Conservation (phyloP, 2,113 vertebrate species). For the Sterrhoptilus dennistouni region DNA sequence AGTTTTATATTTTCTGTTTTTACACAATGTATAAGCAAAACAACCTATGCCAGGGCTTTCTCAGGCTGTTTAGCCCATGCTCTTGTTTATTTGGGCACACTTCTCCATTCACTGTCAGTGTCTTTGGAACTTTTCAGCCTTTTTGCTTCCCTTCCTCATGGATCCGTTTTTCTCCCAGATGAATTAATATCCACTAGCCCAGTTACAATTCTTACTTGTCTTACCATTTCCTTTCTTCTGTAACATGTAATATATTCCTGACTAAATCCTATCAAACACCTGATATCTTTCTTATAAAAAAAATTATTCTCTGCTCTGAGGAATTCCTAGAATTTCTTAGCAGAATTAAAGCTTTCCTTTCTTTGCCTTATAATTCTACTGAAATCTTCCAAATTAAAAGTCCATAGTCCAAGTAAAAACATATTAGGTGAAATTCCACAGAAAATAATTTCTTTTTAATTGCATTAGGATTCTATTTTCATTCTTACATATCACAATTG, state of each 20-base stretch:
- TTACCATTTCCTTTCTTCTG: background rate
- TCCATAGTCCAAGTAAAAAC: background rate
- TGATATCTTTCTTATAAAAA: background rate
- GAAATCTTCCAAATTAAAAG: background rate
- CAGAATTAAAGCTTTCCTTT: background rate
- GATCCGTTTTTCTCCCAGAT: background rate
- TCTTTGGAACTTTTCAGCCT: background rate
- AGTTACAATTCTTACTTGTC: background rate
- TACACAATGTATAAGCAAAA: background rate
- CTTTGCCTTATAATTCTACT: background rate
- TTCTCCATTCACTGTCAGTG: background rate
- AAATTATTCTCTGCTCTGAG: background rate
- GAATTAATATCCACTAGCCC: background rate
- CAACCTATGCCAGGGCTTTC: background rate
- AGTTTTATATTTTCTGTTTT: background rate
- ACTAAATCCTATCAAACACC: background rate
- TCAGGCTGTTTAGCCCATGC: background rate
- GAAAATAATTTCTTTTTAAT: background rate
- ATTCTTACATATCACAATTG: background rate
- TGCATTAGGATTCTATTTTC: background rate
- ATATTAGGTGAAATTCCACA: background rate
- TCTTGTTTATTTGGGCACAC: background rate
- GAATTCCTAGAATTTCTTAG: background rate
- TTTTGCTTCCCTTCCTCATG: background rate
- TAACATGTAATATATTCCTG: fast-evolving